Conservation (phyloP, 2,888 invertebrate species). For the Cetonia aurata region DNA sequence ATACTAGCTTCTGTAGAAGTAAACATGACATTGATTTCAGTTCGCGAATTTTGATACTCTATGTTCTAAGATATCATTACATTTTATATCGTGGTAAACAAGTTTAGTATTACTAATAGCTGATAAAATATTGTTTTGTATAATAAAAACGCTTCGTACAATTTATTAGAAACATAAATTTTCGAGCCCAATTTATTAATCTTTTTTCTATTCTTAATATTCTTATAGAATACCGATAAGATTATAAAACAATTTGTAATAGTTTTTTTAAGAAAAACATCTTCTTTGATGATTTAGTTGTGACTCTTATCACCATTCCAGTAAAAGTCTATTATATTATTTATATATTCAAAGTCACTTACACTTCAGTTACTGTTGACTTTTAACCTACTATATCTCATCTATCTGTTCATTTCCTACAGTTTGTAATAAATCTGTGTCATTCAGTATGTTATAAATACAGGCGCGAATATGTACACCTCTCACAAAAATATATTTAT, state of each 20-base stretch:
- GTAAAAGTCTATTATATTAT: background rate
- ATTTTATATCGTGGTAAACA: too few relatives aligned
- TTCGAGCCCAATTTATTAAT: background rate
- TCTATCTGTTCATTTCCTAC: conserved; percentile 12
- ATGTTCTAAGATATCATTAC: too few relatives aligned
- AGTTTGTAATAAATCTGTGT: conserved; percentile 4
- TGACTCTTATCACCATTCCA: conserved; percentile 4
- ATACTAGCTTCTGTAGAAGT: too few relatives aligned
- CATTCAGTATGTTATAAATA: background rate
- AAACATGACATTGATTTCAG: too few relatives aligned
- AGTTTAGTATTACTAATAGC: too few relatives aligned
- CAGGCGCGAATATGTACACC: conserved; percentile 1
- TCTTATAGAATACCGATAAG: conserved; percentile 6
- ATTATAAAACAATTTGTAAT: conserved; percentile 19
- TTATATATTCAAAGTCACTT: conserved; percentile 20
- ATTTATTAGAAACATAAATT: conserved; percentile 8
- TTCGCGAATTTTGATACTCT: too few relatives aligned
- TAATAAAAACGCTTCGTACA: background rate
- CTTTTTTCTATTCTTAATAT: conserved; percentile 8
- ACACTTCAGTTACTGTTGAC: conserved; percentile 12
- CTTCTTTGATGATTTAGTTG: background rate
- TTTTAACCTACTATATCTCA: conserved; percentile 19
- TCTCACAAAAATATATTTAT: conserved; percentile 4
- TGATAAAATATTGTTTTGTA: too few relatives aligned
- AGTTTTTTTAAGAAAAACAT: conserved; percentile 3